Evolutionary conservation across 1,140 invertebrate genomes (phyloP).

Genomic region (Drosophila trapezifrons): DNA sequence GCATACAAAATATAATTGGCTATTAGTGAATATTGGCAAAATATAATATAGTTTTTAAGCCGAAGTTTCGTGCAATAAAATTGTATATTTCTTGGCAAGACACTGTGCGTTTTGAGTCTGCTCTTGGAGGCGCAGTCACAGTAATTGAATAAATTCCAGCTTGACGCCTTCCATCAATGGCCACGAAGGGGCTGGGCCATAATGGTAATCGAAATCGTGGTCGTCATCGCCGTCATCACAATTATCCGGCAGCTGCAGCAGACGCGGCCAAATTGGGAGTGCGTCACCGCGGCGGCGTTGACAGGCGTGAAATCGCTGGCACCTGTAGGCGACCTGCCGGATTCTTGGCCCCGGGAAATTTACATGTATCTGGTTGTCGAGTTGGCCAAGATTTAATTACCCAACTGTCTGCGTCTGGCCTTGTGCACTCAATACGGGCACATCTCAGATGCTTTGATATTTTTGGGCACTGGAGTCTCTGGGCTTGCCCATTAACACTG

Average conservation of each 20-base stretch:
- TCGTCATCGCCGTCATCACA: conserved; percentile 22
- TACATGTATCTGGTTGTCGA: conserved; percentile 38
- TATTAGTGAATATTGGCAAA: neutral
- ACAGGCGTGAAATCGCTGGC: conserved; percentile 65
- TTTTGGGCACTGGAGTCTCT: conserved; percentile 48
- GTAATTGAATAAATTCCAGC: conserved; percentile 64
- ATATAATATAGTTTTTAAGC: neutral
- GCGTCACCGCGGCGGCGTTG: conserved; percentile 53
- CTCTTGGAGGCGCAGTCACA: conserved; percentile 49
- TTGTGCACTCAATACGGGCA: conserved; percentile 53
- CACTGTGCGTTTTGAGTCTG: conserved; percentile 21
- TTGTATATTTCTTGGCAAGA: neutral
- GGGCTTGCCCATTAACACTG: conserved; percentile 77
- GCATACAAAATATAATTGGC: neutral
- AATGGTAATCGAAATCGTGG: conserved; percentile 16
- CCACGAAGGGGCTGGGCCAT: conserved; percentile 17
- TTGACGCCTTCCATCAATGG: conserved; percentile 34
- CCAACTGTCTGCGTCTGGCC: conserved; percentile 61
- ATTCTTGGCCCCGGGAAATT: conserved; percentile 47
- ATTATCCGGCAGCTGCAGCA: conserved; percentile 59
- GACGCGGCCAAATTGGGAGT: conserved; percentile 49
- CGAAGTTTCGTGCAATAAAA: neutral
- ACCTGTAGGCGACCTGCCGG: conserved; percentile 65
- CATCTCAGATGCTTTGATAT: conserved; percentile 25
- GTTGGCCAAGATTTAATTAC: conserved; percentile 78